These are phyloP conservation scores for Laticauda laticaudata DNA, from an alignment of 2,113 vertebrate genomes.

Conservation along the genomic window DNA sequence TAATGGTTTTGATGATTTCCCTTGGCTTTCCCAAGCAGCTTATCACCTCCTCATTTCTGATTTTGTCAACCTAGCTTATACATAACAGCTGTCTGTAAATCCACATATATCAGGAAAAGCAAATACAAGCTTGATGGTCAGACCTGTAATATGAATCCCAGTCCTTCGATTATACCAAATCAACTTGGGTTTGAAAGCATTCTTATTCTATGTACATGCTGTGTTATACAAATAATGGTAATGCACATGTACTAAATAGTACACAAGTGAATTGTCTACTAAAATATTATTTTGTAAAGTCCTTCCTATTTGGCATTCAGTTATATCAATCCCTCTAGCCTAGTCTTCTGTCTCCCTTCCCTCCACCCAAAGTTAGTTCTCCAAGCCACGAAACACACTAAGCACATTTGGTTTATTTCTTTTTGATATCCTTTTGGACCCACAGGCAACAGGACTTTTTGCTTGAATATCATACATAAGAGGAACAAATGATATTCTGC, in stretches of 20 bases:
- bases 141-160: neutral
- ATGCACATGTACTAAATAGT: neutral
- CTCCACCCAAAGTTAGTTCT: neutral
- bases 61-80: too few relatives aligned
- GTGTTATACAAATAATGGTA: neutral
- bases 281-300: neutral
- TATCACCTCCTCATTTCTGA: too few relatives aligned
- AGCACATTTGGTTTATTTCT: neutral
- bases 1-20: too few relatives aligned
- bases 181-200: neutral
- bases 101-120: neutral
- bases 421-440: neutral
- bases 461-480: neutral
- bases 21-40: too few relatives aligned
- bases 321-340: neutral
- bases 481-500: neutral
- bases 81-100: too few relatives aligned
- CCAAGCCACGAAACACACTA: neutral
- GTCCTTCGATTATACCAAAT: neutral
- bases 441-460: neutral
- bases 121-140: neutral
- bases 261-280: neutral
- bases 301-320: neutral
- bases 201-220: neutral
- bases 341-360: neutral